Conservation (phyloP, 2,113 vertebrate genomes). For the Eolophus roseicapilla region DNA sequence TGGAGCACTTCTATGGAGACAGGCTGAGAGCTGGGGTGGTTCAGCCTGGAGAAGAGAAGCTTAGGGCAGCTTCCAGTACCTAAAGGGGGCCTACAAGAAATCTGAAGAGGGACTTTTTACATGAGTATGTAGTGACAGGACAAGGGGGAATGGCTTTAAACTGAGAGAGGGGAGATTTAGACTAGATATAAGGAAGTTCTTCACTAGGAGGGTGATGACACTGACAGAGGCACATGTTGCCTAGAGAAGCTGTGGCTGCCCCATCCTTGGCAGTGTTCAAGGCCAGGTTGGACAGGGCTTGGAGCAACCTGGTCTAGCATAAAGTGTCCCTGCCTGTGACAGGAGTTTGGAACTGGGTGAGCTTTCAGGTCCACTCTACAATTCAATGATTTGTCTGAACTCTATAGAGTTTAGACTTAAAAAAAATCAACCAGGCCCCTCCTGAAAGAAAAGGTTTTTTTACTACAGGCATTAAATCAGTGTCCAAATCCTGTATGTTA, state of each 20-base stretch:
- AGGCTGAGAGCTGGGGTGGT: neutral
- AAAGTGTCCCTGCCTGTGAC: neutral
- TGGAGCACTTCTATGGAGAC: neutral
- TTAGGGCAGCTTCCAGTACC: neutral
- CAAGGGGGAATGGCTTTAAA: neutral
- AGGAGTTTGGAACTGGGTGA: neutral
- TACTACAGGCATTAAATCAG: neutral
- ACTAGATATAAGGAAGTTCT: neutral
- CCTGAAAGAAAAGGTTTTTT: neutral
- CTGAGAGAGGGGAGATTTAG: neutral
- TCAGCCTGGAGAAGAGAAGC: neutral
- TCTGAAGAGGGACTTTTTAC: neutral
- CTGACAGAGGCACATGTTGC: neutral
- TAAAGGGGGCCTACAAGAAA: neutral
- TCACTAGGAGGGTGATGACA: neutral
- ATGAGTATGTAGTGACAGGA: neutral
- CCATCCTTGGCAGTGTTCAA: neutral
- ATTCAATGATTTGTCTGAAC: neutral
- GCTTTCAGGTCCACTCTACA: neutral
- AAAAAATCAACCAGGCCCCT: neutral
- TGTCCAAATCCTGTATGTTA: neutral
- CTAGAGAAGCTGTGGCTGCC: neutral
- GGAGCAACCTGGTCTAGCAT: neutral
- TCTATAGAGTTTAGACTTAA: neutral
- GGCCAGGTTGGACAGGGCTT: neutral